Evolutionary conservation across 1,140 invertebrate species (phyloP), one percentile per base, ranked within the genome.

Genomic region (Drosophila insularis): DNA sequence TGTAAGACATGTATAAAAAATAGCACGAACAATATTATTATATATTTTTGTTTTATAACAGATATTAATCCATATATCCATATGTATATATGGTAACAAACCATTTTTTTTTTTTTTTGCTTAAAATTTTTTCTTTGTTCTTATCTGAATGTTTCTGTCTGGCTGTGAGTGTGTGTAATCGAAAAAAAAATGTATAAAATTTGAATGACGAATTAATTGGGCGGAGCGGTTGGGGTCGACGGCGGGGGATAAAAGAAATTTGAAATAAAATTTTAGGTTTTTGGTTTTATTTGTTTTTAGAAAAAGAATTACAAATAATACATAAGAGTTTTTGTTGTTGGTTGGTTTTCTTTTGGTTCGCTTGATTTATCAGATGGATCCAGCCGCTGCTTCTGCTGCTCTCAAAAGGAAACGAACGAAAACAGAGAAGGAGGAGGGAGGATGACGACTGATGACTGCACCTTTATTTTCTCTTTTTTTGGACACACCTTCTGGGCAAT

Each of bases 281-380:
- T 86, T 82, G 68, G 74, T 84, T 85, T 87, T 87, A 89, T 89
- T 87, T 87, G 84, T 89, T 87, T 89, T 87, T 87, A 87, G 84
- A 87, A 87, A 87, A 81, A 87, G 79, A 87, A 87, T 87, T 87
- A 87, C 82, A 89, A 86, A 86, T 86, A 87, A 86, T 86, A 86
- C 84, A 86, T 79, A 86, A 86, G 73, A 69, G 75, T 74, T 67
- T 4, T 75, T 74, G 74, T 75, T 75, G 55, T 85, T 87, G 81
- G 80, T 82, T 86, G 81, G 80, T 82, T 86, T 27, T 86, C 81
- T 87, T 87, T 87, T 87, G 82, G 82, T 89, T 87, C 80, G 75
- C 72, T 77, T 78, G 75, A 69, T 81, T 81, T 46, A 56, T 63
- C 75, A 62, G 19, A 37, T 60, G 50, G 19, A 61, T 32, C 39